These are phyloP conservation scores for Urophycis tenuis DNA, from an alignment of 2,797 vertebrate genomes.

Conservation along the genomic window DNA sequence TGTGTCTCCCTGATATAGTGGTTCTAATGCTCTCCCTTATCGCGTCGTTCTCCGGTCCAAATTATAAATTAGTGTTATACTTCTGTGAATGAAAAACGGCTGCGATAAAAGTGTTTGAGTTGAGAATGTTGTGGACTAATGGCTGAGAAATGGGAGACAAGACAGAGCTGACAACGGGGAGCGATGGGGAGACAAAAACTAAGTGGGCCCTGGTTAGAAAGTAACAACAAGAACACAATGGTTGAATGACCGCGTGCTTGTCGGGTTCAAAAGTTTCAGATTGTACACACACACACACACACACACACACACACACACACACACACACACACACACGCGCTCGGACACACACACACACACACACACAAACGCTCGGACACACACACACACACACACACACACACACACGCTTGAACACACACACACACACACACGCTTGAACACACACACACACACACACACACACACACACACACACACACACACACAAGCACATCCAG, in stretches of 20 bases:
- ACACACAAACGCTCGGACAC: too few species aligned
- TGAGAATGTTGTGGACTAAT: not conserved
- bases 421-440: too few species aligned
- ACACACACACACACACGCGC: slow-evolving; percentile 1
- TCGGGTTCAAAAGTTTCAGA: not conserved
- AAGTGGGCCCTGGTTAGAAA: not conserved
- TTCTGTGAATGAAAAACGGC: not conserved
- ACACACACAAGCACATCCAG: not conserved
- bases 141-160: not conserved
- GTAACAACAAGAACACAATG: slow-evolving; percentile 1
- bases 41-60: not conserved
- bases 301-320: not conserved
- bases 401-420: too few species aligned
- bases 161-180: not conserved
- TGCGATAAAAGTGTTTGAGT: not conserved
- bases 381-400: too few species aligned
- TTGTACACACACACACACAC: not conserved
- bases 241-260: not conserved
- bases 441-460: too few species aligned
- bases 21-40: not conserved
- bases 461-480: not conserved
- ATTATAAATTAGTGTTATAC: not conserved
- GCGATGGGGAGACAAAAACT: not conserved
- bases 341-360: too few species aligned
- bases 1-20: not conserved